Conservation (phyloP, 2,797 vertebrate species). For the Eurystomus glaucurus region DNA sequence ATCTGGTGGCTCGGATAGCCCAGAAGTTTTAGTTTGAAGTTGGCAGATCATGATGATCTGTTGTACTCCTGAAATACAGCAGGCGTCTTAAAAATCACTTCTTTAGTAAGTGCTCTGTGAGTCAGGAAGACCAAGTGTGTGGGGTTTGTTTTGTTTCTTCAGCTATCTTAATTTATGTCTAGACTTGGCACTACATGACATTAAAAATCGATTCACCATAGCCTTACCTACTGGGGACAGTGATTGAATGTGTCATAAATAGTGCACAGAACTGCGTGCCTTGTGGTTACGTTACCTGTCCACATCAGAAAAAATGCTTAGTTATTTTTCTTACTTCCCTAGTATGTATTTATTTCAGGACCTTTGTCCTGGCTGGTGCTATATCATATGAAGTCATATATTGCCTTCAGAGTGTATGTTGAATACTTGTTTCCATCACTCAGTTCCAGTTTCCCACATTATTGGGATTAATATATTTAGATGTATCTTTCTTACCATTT, state of each 20-base stretch:
- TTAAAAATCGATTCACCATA: constrained; percentile 1
- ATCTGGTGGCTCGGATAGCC: not conserved
- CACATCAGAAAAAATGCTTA: not conserved
- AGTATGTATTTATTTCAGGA: not conserved
- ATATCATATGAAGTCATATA: not conserved
- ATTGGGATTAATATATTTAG: not conserved
- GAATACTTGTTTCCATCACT: not conserved
- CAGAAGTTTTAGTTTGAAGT: not conserved
- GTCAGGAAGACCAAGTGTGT: not conserved
- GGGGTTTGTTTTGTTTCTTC: not conserved
- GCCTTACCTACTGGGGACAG: not conserved
- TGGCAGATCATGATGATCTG: not conserved
- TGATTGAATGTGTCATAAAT: not conserved
- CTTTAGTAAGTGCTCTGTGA: not conserved
- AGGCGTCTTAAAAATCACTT: not conserved
- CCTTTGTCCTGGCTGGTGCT: not conserved
- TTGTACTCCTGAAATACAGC: not conserved
- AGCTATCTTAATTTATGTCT: not conserved
- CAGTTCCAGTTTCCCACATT: not conserved
- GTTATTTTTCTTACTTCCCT: not conserved
- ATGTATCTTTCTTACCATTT: not conserved
- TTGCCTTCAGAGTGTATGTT: not conserved
- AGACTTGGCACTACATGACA: constrained; percentile 18
- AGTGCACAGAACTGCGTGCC: not conserved
- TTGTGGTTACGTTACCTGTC: not conserved